Percentiles rank a stretch among this genome's conserved stretches.
These are phyloP conservation scores for Priocnemis perturbator DNA, from an alignment of 2,888 invertebrate genomes.

Conservation along the genomic window DNA sequence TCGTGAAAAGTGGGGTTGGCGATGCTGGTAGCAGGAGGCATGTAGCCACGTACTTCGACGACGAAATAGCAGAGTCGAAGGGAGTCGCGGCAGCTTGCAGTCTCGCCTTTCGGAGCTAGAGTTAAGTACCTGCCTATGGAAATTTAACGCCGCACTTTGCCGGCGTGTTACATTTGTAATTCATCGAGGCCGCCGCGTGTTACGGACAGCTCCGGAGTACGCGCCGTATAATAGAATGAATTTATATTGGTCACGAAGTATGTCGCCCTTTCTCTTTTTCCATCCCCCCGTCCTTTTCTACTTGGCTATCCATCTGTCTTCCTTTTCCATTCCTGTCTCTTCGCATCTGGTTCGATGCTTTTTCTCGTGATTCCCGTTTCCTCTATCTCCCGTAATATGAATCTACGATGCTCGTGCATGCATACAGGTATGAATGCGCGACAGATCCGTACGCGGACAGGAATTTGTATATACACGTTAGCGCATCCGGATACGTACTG, in stretches of 20 bases:
- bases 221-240: conserved; percentile 56
- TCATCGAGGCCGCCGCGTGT: conserved; percentile 55
- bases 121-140: conserved; percentile 60
- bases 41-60: conserved; percentile 48
- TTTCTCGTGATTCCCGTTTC: not conserved
- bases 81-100: conserved; percentile 34
- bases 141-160: conserved; percentile 60
- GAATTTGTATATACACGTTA: too few species aligned
- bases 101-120: conserved; percentile 2
- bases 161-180: conserved; percentile 62
- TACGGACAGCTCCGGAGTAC: conserved; percentile 49
- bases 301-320: conserved; percentile 9
- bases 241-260: conserved; percentile 55
- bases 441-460: too few species aligned
- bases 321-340: conserved; percentile 2
- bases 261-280: conserved; percentile 10
- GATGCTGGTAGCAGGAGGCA: conserved; percentile 33
- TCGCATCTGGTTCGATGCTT: not conserved
- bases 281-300: conserved; percentile 9
- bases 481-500: too few species aligned
- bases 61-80: conserved; percentile 49
- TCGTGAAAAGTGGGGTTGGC: conserved; percentile 12
- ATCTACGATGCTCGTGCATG: too few species aligned
- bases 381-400: too few species aligned
- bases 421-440: too few species aligned